phyloP scores from a whole-genome alignment of 1,140 invertebrate species.

The Oncopeltus fasciatus region DNA sequence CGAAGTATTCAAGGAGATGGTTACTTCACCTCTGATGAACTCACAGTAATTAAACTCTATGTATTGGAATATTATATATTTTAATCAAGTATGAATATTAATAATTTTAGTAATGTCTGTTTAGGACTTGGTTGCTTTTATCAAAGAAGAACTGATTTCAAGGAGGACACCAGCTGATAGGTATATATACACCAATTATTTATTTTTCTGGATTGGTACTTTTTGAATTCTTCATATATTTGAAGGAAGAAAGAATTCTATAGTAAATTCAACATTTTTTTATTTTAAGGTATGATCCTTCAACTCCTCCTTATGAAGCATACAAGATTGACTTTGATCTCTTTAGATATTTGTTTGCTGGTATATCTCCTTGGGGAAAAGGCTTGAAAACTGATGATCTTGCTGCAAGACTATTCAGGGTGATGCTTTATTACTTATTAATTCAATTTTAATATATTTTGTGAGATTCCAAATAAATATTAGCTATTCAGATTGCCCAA shows the following conservation, averaged over 20 bases:
- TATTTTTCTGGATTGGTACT: too few species aligned
- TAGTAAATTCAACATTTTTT: slow-evolving; percentile 3
- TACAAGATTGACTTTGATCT: slow-evolving; percentile 83
- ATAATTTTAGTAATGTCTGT: slow-evolving; percentile 23
- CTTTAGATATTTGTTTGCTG: slow-evolving; percentile 70
- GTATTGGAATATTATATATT: background rate
- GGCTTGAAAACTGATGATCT: slow-evolving; percentile 60
- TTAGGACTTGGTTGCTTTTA: slow-evolving; percentile 49
- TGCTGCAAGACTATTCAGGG: slow-evolving; percentile 71
- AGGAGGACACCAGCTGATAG: slow-evolving; percentile 31
- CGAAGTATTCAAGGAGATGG: slow-evolving; percentile 57
- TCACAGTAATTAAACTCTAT: slow-evolving; percentile 39
- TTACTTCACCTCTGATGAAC: slow-evolving; percentile 56
- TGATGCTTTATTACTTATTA: slow-evolving; percentile 28
- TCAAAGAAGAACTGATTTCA: slow-evolving; percentile 57
- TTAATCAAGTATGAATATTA: background rate
- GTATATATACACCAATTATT: too few species aligned
- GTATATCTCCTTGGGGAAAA: slow-evolving; percentile 77
- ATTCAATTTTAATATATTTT: background rate
- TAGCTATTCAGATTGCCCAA: too few species aligned
- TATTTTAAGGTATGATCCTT: slow-evolving; percentile 38
- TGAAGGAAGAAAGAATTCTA: too few species aligned
- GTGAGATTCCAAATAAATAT: too few species aligned
- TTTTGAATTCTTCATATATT: too few species aligned
- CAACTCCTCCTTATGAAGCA: slow-evolving; percentile 56